A percentile compares a stretch with the other conserved stretches of the same genome.
Evolutionary conservation across 2,888 invertebrate genomes (phyloP).

Genomic region (Brachypalpus laphriformis): DNA sequence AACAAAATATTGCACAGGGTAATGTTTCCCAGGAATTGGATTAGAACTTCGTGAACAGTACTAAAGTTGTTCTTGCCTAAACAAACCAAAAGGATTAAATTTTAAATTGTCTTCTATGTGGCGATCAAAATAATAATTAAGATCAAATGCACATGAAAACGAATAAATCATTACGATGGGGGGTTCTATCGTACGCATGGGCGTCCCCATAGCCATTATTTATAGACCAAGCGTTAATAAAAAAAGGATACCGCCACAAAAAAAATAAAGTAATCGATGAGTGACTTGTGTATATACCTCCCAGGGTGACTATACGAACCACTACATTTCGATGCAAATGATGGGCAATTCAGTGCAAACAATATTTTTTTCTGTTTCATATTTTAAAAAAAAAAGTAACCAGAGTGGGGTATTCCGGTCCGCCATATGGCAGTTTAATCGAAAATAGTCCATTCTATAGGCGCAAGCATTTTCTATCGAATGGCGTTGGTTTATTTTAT

Average conservation of each 20-base stretch:
- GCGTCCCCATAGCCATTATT: slow-evolving; percentile 40
- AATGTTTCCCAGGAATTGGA: too few relatives aligned
- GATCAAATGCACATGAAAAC: slow-evolving; percentile 43
- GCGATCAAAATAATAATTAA: slow-evolving; percentile 55
- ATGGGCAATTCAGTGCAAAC: slow-evolving; percentile 49
- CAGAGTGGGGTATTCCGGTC: slow-evolving; percentile 17
- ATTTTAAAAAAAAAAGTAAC: slow-evolving; percentile 4
- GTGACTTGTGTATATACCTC: slow-evolving; percentile 20
- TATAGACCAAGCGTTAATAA: slow-evolving; percentile 49
- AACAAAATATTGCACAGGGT: too few relatives aligned
- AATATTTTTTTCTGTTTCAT: background rate
- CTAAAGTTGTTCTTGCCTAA: too few relatives aligned
- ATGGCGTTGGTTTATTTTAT: background rate
- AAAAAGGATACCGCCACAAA: slow-evolving; percentile 40
- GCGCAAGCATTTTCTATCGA: background rate
- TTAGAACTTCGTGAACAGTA: too few relatives aligned
- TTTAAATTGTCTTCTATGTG: slow-evolving; percentile 20
- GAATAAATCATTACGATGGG: slow-evolving; percentile 43
- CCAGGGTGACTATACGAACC: slow-evolving; percentile 23
- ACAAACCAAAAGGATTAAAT: too few relatives aligned
- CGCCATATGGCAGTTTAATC: slow-evolving; percentile 30
- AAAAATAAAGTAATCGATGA: slow-evolving; percentile 37
- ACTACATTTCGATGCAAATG: slow-evolving; percentile 36
- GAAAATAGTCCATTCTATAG: background rate
- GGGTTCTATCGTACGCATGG: slow-evolving; percentile 3